Conservation (phyloP, 2,113 vertebrate genomes). For the Plotosus lineatus region DNA sequence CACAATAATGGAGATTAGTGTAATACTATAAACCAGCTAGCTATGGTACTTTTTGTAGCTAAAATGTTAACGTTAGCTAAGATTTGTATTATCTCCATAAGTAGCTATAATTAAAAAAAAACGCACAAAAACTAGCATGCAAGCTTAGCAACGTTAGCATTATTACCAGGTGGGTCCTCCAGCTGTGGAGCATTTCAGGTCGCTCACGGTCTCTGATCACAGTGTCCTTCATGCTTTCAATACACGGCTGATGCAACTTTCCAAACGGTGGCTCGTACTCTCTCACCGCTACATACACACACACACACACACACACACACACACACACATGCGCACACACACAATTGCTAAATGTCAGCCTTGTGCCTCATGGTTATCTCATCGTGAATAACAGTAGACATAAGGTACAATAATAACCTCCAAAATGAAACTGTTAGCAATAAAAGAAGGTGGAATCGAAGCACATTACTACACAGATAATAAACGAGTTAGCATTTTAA, state of each 20-base stretch:
- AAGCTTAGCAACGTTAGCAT: neutral
- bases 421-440: no score
- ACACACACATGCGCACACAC: neutral
- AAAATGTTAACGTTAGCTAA: neutral
- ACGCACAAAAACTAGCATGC: neutral
- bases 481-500: neutral
- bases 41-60: no score
- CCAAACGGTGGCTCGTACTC: constrained; percentile 95
- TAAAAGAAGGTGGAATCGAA: no score
- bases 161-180: constrained; percentile 87
- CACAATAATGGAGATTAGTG: neutral
- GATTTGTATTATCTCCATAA: no score
- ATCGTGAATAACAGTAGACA: no score
- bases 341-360: neutral
- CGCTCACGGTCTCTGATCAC: constrained; percentile 89
- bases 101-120: neutral
- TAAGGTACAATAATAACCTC: no score
- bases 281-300: constrained; percentile 82
- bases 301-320: constrained; percentile 16
- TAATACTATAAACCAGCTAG: neutral
- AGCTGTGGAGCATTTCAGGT: constrained; percentile 89
- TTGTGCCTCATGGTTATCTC: neutral
- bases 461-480: neutral
- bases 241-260: constrained; percentile 93
- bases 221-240: constrained; percentile 98